A percentile compares a stretch with the other conserved stretches of the same genome.
Conservation (phyloP, 2,888 invertebrate species). For the Sinotaia quadrata region DNA sequence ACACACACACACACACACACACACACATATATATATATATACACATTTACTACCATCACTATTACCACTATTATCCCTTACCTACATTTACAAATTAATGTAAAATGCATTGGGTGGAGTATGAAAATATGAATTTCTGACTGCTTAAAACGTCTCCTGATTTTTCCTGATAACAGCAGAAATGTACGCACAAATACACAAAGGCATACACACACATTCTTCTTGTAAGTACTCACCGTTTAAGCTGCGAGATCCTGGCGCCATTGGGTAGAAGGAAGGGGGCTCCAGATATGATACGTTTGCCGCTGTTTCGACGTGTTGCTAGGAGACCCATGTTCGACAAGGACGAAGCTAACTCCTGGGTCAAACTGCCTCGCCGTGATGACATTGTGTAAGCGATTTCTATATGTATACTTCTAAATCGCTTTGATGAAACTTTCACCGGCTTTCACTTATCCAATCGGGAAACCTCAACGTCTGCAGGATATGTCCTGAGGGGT, state of each 20-base stretch:
- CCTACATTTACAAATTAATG: too few species aligned
- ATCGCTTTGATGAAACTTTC: neutral
- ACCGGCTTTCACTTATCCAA: too few species aligned
- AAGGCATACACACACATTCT: too few species aligned
- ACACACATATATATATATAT: neutral
- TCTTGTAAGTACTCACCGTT: slow-evolving; percentile 9
- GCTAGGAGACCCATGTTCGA: slow-evolving; percentile 8
- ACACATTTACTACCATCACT: neutral
- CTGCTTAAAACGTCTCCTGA: too few species aligned
- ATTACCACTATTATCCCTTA: neutral
- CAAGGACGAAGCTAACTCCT: slow-evolving; percentile 7
- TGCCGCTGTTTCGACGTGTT: neutral
- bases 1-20: slow-evolving; percentile 2
- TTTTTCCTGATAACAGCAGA: too few species aligned
- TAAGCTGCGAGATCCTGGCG: neutral
- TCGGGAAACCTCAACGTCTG: too few species aligned
- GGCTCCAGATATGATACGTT: slow-evolving; percentile 9
- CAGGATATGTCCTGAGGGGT: too few species aligned
- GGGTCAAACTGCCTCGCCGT: slow-evolving; percentile 11
- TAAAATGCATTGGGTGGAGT: too few species aligned
- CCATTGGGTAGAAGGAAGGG: slow-evolving; percentile 1
- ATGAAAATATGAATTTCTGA: too few species aligned
- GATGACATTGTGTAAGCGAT: slow-evolving; percentile 14
- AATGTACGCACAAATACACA: neutral
- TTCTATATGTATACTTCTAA: neutral